Evolutionary conservation across 2,113 vertebrate genomes (phyloP).

Genomic region (Laticauda colubrina): DNA sequence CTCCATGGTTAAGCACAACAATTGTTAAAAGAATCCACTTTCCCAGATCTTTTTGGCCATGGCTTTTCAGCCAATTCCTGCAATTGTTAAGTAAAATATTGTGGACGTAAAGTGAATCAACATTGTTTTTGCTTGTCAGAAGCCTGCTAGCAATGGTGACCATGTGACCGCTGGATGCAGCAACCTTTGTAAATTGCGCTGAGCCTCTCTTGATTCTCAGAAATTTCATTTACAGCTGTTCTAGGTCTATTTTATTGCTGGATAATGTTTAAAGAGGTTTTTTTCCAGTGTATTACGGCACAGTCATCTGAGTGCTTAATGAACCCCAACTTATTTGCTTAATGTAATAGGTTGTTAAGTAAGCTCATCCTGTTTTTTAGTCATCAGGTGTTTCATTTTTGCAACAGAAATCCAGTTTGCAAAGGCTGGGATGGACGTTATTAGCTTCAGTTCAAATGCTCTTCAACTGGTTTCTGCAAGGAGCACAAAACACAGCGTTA

Average conservation of each 20-base stretch:
- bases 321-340: neutral
- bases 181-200: neutral
- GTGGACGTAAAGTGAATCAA: neutral
- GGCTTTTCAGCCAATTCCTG: neutral
- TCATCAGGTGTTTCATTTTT: neutral
- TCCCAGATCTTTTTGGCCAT: neutral
- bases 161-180: neutral
- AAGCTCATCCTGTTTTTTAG: neutral
- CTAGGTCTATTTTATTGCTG: neutral
- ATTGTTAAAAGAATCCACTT: neutral
- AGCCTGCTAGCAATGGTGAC: neutral
- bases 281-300: conserved; percentile 5
- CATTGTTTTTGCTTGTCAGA: neutral
- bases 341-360: neutral
- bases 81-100: too few relatives aligned
- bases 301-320: neutral
- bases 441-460: neutral
- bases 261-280: conserved; percentile 5
- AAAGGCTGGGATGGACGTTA: neutral
- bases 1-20: neutral
- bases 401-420: neutral
- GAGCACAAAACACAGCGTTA: neutral
- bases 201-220: neutral
- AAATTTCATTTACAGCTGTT: neutral
- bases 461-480: neutral